Evolutionary conservation across 2,113 vertebrate species (phyloP).

Genomic region (Bambusicola thoracicus): DNA sequence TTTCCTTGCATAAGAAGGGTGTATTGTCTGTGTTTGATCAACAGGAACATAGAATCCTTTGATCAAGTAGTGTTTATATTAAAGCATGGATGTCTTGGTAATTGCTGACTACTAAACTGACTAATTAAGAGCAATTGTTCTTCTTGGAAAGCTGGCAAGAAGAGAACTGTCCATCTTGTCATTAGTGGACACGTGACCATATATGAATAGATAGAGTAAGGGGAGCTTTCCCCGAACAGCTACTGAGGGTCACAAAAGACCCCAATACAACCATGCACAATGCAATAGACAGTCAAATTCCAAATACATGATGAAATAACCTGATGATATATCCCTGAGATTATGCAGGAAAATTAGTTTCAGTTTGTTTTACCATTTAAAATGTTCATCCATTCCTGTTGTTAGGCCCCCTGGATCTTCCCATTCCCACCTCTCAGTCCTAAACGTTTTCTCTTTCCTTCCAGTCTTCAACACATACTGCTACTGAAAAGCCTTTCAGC

Average conservation of each 20-base stretch:
- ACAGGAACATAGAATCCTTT: not conserved
- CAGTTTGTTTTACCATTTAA: not conserved
- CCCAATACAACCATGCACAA: not conserved
- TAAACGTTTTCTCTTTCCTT: not conserved
- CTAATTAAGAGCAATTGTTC: not conserved
- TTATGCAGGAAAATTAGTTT: not conserved
- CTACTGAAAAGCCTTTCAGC: not conserved
- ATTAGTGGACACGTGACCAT: no score
- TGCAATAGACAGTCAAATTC: not conserved
- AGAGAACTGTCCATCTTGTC: not conserved
- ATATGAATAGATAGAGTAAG: no score
- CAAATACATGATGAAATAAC: not conserved
- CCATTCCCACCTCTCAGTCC: not conserved
- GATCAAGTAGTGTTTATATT: not conserved
- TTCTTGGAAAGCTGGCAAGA: not conserved
- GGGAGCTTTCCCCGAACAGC: no score
- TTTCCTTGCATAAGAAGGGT: not conserved
- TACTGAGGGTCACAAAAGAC: no score
- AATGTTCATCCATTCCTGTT: not conserved
- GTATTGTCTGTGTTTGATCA: not conserved
- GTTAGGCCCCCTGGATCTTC: not conserved
- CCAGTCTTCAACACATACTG: fast-evolving
- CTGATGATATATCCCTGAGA: not conserved
- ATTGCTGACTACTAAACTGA: not conserved
- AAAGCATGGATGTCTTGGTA: not conserved